Percentiles rank a stretch among this genome's conserved stretches.
Evolutionary conservation across 2,113 vertebrate species (phyloP).

Genomic region (Tyto alba): DNA sequence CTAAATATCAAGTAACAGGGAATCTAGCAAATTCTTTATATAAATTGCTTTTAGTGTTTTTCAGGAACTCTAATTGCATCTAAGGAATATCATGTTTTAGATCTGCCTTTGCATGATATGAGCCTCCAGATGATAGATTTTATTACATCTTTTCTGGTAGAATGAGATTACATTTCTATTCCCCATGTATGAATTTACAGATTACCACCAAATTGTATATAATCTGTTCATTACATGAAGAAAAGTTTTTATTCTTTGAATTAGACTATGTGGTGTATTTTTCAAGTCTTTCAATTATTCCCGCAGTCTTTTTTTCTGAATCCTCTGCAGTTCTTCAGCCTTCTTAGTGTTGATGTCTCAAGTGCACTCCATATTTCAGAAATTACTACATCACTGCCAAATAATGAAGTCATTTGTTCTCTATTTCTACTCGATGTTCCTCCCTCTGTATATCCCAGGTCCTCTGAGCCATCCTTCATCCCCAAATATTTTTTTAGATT

Average conservation of each 20-base stretch:
- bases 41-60: background rate
- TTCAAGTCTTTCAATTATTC: background rate
- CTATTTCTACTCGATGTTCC: slow-evolving; percentile 39
- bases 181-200: background rate
- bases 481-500: background rate
- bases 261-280: background rate
- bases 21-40: background rate
- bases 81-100: background rate
- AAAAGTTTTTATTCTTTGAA: background rate
- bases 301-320: background rate
- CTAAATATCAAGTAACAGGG: background rate
- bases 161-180: background rate
- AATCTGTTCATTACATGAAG: background rate
- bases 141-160: background rate
- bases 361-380: slow-evolving; percentile 33
- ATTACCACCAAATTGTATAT: background rate
- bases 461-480: slow-evolving; percentile 5
- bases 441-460: slow-evolving; percentile 34
- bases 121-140: background rate
- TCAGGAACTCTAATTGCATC: background rate
- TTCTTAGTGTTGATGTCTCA: slow-evolving; percentile 18
- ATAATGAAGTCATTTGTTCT: slow-evolving; percentile 54
- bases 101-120: background rate
- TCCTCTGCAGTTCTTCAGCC: slow-evolving; percentile 24
- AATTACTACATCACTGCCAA: slow-evolving; percentile 35